Conservation (phyloP, 2,888 invertebrate genomes). For the Allacma fusca region DNA sequence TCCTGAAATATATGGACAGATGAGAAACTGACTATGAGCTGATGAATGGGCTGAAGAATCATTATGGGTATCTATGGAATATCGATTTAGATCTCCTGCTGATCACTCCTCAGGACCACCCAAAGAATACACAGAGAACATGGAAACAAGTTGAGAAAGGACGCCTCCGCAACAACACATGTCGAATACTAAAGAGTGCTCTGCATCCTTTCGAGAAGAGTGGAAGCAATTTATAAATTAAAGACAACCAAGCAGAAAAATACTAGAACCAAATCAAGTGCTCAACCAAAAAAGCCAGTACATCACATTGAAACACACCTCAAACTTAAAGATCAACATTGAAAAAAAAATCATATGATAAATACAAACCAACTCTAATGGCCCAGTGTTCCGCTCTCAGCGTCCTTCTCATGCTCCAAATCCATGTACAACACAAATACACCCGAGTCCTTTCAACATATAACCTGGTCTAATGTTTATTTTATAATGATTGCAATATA, state of each 20-base stretch:
- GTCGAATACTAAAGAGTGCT: conserved; percentile 31
- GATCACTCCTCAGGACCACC: conserved; percentile 45
- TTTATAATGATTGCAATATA: too few species aligned
- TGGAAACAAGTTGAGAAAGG: conserved; percentile 38
- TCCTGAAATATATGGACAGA: conserved; percentile 27
- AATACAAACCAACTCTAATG: too few species aligned
- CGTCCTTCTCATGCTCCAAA: too few species aligned
- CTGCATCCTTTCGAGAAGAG: background rate
- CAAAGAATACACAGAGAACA: conserved; percentile 37
- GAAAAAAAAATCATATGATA: too few species aligned
- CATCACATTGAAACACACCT: background rate
- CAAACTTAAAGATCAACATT: too few species aligned
- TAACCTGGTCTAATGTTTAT: too few species aligned
- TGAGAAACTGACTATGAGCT: conserved; percentile 44
- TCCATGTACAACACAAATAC: too few species aligned
- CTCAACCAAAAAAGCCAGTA: conserved; percentile 8
- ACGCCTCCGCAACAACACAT: conserved; percentile 38
- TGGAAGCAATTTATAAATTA: conserved; percentile 41
- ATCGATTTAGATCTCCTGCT: conserved; percentile 46
- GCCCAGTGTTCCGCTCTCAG: too few species aligned
- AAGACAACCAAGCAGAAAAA: conserved; percentile 25
- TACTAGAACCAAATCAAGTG: conserved; percentile 15
- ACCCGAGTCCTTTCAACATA: too few species aligned
- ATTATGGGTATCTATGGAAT: conserved; percentile 46
- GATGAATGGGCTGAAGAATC: conserved; percentile 41